Percentiles rank a stretch among this genome's conserved stretches.
Evolutionary conservation across 2,888 invertebrate genomes (phyloP).

Genomic region (Eilema griseolum): DNA sequence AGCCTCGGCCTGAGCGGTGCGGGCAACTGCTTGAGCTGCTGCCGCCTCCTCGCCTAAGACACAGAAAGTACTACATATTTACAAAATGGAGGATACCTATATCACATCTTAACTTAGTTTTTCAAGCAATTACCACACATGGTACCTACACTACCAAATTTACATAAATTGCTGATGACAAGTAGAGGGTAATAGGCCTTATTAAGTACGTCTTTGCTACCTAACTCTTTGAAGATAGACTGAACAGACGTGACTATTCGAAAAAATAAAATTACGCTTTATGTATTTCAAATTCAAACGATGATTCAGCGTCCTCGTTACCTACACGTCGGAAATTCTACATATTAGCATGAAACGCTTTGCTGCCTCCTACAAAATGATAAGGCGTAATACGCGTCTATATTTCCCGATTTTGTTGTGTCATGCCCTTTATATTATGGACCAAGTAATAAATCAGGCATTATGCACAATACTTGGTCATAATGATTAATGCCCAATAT

Average conservation of each 20-base stretch:
- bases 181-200: too few relatives aligned
- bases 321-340: neutral
- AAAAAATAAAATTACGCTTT: neutral
- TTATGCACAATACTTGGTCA: too few relatives aligned
- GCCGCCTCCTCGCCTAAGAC: conserved; percentile 76
- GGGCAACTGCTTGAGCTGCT: conserved; percentile 79
- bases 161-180: too few relatives aligned
- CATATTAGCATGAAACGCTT: conserved; percentile 1
- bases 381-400: neutral
- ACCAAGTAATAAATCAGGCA: too few relatives aligned
- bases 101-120: neutral
- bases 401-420: neutral
- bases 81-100: neutral
- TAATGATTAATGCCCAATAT: too few relatives aligned
- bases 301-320: conserved; percentile 3
- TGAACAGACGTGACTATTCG: neutral
- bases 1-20: conserved; percentile 79
- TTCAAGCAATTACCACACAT: too few relatives aligned
- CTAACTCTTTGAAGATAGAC: neutral
- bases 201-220: too few relatives aligned
- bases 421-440: too few relatives aligned
- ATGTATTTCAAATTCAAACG: neutral
- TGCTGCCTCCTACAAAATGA: neutral
- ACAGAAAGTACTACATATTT: neutral
- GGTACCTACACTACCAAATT: too few relatives aligned